These are phyloP conservation scores for Lasioglossum oenotherae DNA, from an alignment of 2,888 invertebrate genomes.

Conservation along the genomic window DNA sequence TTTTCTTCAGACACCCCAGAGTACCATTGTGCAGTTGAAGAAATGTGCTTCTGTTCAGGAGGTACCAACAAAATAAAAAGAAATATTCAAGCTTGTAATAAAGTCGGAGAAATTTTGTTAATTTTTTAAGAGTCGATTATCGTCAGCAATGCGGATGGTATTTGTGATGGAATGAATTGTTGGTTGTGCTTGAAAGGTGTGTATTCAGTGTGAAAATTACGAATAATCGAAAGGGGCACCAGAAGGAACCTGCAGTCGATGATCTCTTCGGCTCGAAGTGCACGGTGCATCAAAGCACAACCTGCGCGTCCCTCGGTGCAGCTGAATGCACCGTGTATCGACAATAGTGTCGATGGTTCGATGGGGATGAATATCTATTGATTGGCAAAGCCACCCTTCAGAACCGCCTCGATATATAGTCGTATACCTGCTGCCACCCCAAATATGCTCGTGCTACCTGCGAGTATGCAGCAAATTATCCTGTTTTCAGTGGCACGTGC, in stretches of 20 bases:
- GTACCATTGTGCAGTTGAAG: not conserved
- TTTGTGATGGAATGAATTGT: no score
- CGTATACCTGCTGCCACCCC: constrained; percentile 75
- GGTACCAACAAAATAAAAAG: not conserved
- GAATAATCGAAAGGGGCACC: not conserved
- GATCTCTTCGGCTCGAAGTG: constrained; percentile 28
- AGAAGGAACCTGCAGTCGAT: constrained; percentile 36
- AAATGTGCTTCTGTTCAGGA: not conserved
- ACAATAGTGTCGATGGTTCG: constrained; percentile 77
- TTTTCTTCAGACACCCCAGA: not conserved
- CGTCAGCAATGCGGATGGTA: not conserved
- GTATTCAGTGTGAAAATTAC: not conserved
- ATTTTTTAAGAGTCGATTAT: not conserved
- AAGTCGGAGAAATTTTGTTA: not conserved
- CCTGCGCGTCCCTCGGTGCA: constrained; percentile 76
- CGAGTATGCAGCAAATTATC: constrained; percentile 70
- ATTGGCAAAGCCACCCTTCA: constrained; percentile 78
- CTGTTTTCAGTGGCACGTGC: constrained; percentile 76
- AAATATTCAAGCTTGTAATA: not conserved
- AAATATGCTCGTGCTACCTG: constrained; percentile 67
- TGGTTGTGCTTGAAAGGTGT: no score
- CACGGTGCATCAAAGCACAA: constrained; percentile 72
- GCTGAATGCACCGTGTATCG: constrained; percentile 79
- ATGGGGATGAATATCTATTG: constrained; percentile 83
- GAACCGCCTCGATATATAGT: constrained; percentile 74